Base-by-base conservation (phyloP, 1,140 invertebrate species). In the Drosophila melanogaster region DNA sequence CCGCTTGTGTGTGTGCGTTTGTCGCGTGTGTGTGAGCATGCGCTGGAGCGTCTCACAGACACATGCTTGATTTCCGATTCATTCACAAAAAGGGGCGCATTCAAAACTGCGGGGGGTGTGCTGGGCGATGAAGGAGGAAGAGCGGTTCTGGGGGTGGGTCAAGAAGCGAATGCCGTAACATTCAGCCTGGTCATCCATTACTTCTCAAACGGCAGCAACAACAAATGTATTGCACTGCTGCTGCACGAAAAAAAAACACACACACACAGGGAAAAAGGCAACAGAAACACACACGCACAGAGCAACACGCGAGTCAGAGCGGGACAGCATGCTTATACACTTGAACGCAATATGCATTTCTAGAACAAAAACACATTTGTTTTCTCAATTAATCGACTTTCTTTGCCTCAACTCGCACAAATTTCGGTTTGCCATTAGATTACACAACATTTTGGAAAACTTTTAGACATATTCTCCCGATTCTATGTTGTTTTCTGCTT, bases 1-100 rank as follows among this genome's bases (percentile, higher is more conserved):
- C 19, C 55, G 55, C 66, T 38, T 44, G 56, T 55, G 50, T 49
- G 78, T 30, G 30, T 78, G 67, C 74, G 72, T 81, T 66, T 85
- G 80, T 86, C 71, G 71, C 74, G 76, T 81, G 69, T 85, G 80
- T 86, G 84, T 66, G 83, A 41, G 62, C 62, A 65, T 65, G 81
- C 76, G 70, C 74, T 62, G 60, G 59, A 85, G 81, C 81, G 83
- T 75, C 83, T 46, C 62, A 61, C 62, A 53, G 7, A 30, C 56
- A 65, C 49, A 77, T 22, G 50, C 26, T 24, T 24, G 53, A 53
- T 57, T 72, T 69, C 26, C 72, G 76, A 89, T 80, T 78, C 84
- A 87, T 87, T 87, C 84, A 87, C 84, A 87, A 89, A 87, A 87
- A 79, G 79, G 79, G 84, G 84, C 71, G 58, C 84, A 84, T 67